Evolutionary conservation across 2,113 vertebrate species (phyloP).

Genomic region (Phainopepla nitens): DNA sequence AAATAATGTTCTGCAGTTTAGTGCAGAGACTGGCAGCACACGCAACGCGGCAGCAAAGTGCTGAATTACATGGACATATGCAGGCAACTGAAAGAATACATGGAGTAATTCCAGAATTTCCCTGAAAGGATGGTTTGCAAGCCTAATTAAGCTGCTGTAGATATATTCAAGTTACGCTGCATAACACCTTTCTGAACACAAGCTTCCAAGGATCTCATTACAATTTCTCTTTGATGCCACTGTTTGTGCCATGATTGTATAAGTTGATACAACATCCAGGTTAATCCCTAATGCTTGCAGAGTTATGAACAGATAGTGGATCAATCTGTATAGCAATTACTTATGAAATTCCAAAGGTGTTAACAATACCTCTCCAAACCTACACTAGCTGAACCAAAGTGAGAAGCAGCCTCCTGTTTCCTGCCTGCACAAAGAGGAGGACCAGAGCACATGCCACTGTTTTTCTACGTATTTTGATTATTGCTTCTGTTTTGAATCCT

Average conservation of each 20-base stretch:
- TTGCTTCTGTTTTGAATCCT: neutral
- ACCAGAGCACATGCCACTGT: neutral
- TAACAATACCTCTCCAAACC: neutral
- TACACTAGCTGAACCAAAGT: neutral
- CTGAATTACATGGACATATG: constrained; percentile 69
- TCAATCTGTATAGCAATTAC: neutral
- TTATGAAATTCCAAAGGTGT: neutral
- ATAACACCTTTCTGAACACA: neutral
- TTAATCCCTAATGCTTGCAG: neutral
- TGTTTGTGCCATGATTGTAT: neutral
- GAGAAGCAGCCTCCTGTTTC: neutral
- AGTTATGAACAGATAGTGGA: neutral
- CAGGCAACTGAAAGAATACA: neutral
- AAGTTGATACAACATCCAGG: neutral
- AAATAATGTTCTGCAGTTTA: constrained; percentile 1
- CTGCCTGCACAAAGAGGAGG: neutral
- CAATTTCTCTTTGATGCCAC: neutral
- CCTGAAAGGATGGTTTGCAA: neutral
- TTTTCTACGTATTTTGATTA: neutral
- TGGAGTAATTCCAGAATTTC: neutral
- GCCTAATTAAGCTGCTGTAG: neutral
- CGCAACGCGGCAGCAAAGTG: neutral
- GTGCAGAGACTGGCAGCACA: constrained; percentile 24
- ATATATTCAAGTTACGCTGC: neutral
- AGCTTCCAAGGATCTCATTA: neutral